A percentile compares a stretch with the other conserved stretches of the same genome.
These are phyloP conservation scores for Pristionchus maxplancki DNA, from an alignment of 2,888 invertebrate genomes.

Conservation along the genomic window DNA sequence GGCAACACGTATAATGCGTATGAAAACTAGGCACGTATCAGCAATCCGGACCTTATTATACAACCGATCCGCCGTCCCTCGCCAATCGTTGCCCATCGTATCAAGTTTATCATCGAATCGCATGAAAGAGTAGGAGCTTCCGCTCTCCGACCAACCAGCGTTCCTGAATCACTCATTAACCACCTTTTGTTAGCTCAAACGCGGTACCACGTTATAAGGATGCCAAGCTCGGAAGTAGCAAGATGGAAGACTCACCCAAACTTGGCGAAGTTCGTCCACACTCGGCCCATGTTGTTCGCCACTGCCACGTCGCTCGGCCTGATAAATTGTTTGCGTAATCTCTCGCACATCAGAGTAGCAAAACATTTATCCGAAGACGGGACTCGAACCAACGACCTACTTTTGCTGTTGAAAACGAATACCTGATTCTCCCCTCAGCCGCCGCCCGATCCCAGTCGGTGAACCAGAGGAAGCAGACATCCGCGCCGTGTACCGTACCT, in stretches of 20 bases:
- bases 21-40: too few relatives aligned
- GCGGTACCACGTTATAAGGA: too few relatives aligned
- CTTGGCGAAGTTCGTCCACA: slow-evolving; percentile 4
- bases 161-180: background rate
- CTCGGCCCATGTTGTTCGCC: background rate
- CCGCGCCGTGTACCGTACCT: background rate
- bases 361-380: too few relatives aligned
- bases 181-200: too few relatives aligned
- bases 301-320: background rate
- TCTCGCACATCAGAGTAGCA: too few relatives aligned
- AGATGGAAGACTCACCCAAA: background rate
- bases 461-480: slow-evolving; percentile 12
- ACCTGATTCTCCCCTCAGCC: background rate
- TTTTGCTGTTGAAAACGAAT: too few relatives aligned
- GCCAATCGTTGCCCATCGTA: background rate
- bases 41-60: background rate
- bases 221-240: too few relatives aligned
- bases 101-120: background rate
- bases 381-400: too few relatives aligned
- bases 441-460: background rate
- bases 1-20: too few relatives aligned
- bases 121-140: background rate
- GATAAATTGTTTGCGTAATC: background rate
- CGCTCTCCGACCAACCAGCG: background rate
- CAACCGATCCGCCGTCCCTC: background rate